Evolutionary conservation across 2,113 vertebrate species (phyloP), one percentile per base, ranked within the genome.

Genomic region (Thomomys bottae): DNA sequence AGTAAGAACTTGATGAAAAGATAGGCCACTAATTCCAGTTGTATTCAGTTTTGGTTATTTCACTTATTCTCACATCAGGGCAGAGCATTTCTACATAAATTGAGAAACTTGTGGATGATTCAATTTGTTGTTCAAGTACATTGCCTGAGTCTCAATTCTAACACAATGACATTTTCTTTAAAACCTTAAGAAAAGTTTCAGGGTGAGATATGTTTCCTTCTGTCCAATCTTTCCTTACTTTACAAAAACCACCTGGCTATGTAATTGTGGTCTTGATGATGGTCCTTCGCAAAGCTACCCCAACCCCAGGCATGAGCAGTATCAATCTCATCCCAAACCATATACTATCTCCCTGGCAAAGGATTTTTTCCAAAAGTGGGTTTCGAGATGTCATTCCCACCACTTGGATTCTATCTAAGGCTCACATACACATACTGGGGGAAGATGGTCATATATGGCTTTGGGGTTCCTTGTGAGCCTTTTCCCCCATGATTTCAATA

Each of bases 11-110:
- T 18, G 30, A n/a, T 70, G 66, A 23, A 78, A 88, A 84, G 36
- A 4, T 0, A 12, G 6, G 73, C 2, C 32, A 68, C 49, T 79
- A 38, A 73, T 68, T 87, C n/a, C 28, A 68, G 5, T 42, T 88
- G 72, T 84, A 54, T 45, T 84, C 26, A 72, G 26, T 57, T 87
- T 57, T 73, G 57, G 30, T 68, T 77, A 14, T 89, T 73, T 78
- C 42, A 77, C 68, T 84, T 80, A 66, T 83, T 59, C 42, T 88
- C 79, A 90, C 38, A 82, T 92, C 63, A 90, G 23, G 54, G 38
- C 10, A 90, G 28, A 42, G 28, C 15, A 78, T 89, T 87, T 77
- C 14, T 84, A 45, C 34, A 75, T 92, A 75, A 84, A 71, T 84
- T 59, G 24, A n/a, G 91, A 87, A 72, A 1, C 5, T 64, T 85